Evolutionary conservation across 2,797 vertebrate genomes (phyloP).

Genomic region (Poeciliopsis paucimaculata): DNA sequence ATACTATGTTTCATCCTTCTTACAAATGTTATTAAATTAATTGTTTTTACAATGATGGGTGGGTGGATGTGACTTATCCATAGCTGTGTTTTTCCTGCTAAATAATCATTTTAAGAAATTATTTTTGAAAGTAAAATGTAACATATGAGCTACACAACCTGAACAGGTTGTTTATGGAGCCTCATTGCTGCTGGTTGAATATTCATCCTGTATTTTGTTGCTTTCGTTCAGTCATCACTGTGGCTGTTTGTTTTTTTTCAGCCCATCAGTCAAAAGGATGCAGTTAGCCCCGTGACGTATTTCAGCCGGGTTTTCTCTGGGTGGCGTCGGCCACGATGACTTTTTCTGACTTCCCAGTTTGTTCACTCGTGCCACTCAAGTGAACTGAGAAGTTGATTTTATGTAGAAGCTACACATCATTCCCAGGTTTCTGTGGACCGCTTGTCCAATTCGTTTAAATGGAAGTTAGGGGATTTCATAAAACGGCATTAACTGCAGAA

Average conservation of each 20-base stretch:
- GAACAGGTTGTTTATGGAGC: background rate
- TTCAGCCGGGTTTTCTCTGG: background rate
- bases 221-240: background rate
- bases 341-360: constrained; percentile 2
- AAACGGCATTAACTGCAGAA: background rate
- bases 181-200: background rate
- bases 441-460: background rate
- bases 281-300: background rate
- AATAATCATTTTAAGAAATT: background rate
- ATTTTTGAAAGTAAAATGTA: background rate
- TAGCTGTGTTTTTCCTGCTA: background rate
- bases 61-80: background rate
- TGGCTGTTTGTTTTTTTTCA: background rate
- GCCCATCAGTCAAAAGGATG: background rate
- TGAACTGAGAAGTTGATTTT: background rate
- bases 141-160: background rate
- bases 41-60: background rate
- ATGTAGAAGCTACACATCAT: background rate
- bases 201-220: background rate
- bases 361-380: background rate
- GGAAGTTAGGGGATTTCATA: background rate
- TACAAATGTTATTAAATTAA: too few species aligned
- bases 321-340: background rate
- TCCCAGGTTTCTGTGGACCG: background rate
- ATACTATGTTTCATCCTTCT: too few species aligned